Conservation (phyloP, 64 coral and sea anemone species). For the Porites australiensis region DNA sequence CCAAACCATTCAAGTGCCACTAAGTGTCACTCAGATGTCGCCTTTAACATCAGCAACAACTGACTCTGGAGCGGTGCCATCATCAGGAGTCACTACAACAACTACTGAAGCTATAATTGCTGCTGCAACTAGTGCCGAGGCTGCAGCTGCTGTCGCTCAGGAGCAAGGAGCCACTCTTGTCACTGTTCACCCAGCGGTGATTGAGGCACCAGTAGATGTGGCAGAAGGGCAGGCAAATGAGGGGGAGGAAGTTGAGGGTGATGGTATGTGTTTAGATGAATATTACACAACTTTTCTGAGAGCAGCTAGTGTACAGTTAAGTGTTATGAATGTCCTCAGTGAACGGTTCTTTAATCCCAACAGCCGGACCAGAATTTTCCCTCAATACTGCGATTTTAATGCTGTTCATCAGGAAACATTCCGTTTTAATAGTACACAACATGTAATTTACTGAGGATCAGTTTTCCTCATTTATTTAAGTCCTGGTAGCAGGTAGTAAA, state of each 20-base stretch:
- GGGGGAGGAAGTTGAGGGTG: constrained; percentile 45
- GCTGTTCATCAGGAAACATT: too few species aligned
- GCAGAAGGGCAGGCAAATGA: constrained; percentile 28
- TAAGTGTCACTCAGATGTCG: constrained; percentile 74
- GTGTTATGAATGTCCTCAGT: too few species aligned
- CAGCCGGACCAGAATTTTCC: too few species aligned
- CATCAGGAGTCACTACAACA: constrained; percentile 47
- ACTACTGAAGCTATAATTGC: constrained; percentile 87
- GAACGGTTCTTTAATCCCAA: too few species aligned
- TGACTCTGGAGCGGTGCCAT: constrained; percentile 16
- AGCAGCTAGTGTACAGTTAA: background rate
- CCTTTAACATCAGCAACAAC: constrained; percentile 57
- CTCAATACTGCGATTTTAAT: too few species aligned
- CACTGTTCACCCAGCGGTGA: constrained; percentile 49
- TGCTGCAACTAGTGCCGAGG: constrained; percentile 64
- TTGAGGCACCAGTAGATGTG: constrained; percentile 39
- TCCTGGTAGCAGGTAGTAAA: too few species aligned
- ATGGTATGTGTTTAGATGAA: constrained; percentile 18
- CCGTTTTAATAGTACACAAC: too few species aligned
- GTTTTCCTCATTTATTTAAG: too few species aligned
- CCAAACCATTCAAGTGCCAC: constrained; percentile 92
- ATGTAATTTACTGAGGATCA: too few species aligned
- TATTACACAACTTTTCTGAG: too few species aligned
- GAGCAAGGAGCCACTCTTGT: constrained; percentile 60
- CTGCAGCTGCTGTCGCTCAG: constrained; percentile 69